Base-by-base conservation (phyloP, 2,888 invertebrate species). In the Lomographa bimaculata region DNA sequence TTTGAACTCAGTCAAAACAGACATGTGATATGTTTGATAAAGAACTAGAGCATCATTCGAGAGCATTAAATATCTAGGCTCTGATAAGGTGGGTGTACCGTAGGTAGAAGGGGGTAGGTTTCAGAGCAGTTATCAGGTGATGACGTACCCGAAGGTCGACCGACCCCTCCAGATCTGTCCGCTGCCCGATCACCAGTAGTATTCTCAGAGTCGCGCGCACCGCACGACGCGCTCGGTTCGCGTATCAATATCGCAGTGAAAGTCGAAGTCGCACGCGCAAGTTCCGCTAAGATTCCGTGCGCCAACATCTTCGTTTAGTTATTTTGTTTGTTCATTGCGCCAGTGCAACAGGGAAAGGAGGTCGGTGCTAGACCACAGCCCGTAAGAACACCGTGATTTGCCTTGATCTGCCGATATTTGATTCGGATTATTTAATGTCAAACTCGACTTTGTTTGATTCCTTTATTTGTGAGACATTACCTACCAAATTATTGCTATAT, bases 341-440 rank as follows among this genome's bases (percentile, higher is more conserved):
- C 83, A 85, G 84, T 85, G 82, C 82, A 78, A 59, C 77, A 61
- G 83, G 71, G 85, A 89, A 89, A 89, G 87, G 87, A 89, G 86
- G 87, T 86, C 85, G 84, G 68, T 74, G 74, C 66, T 71, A 64
- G 71, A 71, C 71, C 71, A 54, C 64, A 70, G 61, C 78, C 71
- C 60, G 79, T 78, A 78, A 79, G 71, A 77, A 68, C 61, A 58
- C 50, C 64, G 79, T 71, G 75, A 68, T 71, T 71, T 75, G 74
- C 78, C 76, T 54, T 66, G 52, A n/a, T 46, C 33, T 11, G 35
- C 29, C 18, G 30, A 36, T 28, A n/a, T n/a, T n/a, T 8, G 16
- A 35, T 7, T 24, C 10, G 12, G 20, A 11, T 10, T 19, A 28
- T 73, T 72, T 76, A 72, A 53, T 65, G 53, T 46, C 41, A 27